These are phyloP conservation scores for Ormyrus nitidulus DNA, from an alignment of 2,888 invertebrate genomes.

Conservation along the genomic window DNA sequence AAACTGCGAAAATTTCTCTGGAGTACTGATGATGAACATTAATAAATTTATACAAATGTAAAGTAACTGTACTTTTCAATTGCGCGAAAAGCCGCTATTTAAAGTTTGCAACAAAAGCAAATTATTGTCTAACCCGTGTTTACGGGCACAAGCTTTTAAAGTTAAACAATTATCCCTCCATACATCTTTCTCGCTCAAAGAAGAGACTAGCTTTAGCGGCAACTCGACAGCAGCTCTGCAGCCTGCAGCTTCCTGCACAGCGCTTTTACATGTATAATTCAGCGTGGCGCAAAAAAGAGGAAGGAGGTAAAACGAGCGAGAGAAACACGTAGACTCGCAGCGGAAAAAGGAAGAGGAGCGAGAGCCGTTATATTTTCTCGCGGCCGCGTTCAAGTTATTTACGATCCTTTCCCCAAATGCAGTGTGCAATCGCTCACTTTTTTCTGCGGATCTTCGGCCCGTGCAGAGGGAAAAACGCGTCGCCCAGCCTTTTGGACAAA, in stretches of 20 bases:
- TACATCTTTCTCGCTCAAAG: neutral
- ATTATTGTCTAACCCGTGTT: too few species aligned
- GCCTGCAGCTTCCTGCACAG: constrained; percentile 21
- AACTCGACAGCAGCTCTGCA: constrained; percentile 22
- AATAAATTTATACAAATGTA: constrained; percentile 34
- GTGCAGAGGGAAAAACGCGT: constrained; percentile 67
- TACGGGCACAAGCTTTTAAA: too few species aligned
- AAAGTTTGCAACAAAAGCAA: neutral
- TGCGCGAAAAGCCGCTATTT: neutral
- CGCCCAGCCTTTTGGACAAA: constrained; percentile 71
- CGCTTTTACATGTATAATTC: constrained; percentile 54
- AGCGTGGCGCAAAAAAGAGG: constrained; percentile 28
- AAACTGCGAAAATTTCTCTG: constrained; percentile 21
- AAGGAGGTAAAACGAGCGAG: neutral
- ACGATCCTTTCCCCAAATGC: constrained; percentile 67
- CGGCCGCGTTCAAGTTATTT: constrained; percentile 63
- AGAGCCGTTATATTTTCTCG: constrained; percentile 54
- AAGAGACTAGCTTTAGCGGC: neutral
- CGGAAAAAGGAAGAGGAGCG: constrained; percentile 32
- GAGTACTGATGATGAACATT: constrained; percentile 47
- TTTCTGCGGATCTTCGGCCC: constrained; percentile 50
- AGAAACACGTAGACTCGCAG: constrained; percentile 44
- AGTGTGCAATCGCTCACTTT: constrained; percentile 67
- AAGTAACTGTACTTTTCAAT: too few species aligned
- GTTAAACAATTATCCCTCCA: constrained; percentile 3